Percentiles rank a stretch among this genome's conserved stretches.
These are phyloP conservation scores for Marisa cornuarietis DNA, from an alignment of 1,140 invertebrate genomes.

Conservation along the genomic window DNA sequence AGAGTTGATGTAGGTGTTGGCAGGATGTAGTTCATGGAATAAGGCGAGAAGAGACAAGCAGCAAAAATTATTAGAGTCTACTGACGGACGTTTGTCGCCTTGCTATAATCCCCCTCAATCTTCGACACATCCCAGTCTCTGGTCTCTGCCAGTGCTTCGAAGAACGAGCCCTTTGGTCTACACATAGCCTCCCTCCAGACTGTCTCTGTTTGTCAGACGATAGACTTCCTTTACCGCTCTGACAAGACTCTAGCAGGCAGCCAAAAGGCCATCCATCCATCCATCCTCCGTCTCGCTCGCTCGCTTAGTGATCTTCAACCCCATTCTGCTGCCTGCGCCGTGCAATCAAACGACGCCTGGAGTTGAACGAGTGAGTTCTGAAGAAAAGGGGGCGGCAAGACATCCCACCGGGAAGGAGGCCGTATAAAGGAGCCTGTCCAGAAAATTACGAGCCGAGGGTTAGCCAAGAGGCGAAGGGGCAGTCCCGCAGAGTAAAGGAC, in stretches of 20 bases:
- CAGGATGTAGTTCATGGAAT: background rate
- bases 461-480: too few relatives aligned
- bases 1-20: background rate
- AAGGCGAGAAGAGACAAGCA: too few relatives aligned
- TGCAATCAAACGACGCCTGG: slow-evolving; percentile 2
- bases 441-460: too few relatives aligned
- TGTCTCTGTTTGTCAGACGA: too few relatives aligned
- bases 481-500: too few relatives aligned
- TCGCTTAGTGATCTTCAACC: background rate
- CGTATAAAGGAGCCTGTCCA: too few relatives aligned
- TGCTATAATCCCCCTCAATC: background rate
- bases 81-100: background rate
- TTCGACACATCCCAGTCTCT: background rate
- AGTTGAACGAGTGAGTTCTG: background rate
- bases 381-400: background rate
- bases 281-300: background rate
- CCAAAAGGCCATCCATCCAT: background rate
- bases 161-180: background rate
- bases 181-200: too few relatives aligned
- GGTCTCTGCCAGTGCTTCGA: background rate
- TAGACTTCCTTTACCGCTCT: too few relatives aligned
- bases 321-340: background rate
- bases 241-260: too few relatives aligned
- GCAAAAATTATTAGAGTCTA: background rate
- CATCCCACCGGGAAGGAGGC: background rate